Base-by-base conservation (phyloP, 2,797 vertebrate species). In the Mycteria americana region DNA sequence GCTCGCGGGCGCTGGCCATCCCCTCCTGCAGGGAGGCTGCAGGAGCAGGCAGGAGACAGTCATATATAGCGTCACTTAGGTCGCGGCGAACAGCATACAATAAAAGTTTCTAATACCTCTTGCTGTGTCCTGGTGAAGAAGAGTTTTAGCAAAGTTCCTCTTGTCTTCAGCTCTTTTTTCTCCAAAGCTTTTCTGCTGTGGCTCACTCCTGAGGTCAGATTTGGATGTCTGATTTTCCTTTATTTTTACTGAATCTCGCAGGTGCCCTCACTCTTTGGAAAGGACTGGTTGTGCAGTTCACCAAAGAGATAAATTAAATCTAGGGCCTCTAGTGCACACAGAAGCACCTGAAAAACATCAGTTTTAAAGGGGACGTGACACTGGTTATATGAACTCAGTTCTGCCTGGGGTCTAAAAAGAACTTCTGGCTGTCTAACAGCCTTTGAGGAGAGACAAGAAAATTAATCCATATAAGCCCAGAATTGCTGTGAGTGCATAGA, bases 1-100 rank as follows among this genome's bases (percentile, higher is more conserved):
- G 14, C 43, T 43, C 5, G 0, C 7, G 6, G 39, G 17, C 46
- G 15, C 48, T 53, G 64, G 30, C 21, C 13, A 2, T 13, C 12
- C 74, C 70, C 35, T 39, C 10, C 27, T 8, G 46, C 48, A 43
- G 45, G 25, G 22, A 27, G 7, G 27, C 22, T 6, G 35, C 28
- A 27, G 41, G 21, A 39, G 37, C 63, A 60, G 18, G 21, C 22
- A 19, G 60, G 45, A 33, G 37, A 41, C 31, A 18, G 33, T 9
- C 45, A 19, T 1, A 1, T 6, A 0, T 6, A 19, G 59, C 22
- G 0, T 56, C 50, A 19, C 13, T 56, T 8, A n/a, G 9, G n/a
- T 63, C 18, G 0, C 45, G n/a, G 13, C 68, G 74, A 73, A 14
- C 24, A 56, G 27, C 5, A 54, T 33, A 11, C 68, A 27, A 3